These are phyloP conservation scores for Campoletis raptor DNA, from an alignment of 2,888 invertebrate species.

Conservation along the genomic window DNA sequence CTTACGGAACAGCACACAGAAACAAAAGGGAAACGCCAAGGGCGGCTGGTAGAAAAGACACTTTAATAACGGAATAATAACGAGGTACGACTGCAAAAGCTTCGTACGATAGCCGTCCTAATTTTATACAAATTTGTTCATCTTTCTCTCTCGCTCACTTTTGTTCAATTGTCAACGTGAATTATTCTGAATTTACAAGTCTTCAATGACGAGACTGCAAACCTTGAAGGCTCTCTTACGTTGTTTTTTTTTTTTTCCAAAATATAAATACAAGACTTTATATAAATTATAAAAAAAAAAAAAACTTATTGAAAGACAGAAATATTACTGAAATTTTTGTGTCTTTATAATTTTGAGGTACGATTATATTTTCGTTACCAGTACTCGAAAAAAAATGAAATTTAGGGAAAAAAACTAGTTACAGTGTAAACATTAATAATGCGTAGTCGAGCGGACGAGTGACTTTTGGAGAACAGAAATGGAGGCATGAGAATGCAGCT, in stretches of 20 bases:
- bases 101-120: conserved; percentile 15
- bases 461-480: conserved; percentile 11
- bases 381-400: background rate
- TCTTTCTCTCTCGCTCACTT: background rate
- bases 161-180: background rate
- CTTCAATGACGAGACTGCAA: background rate
- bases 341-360: background rate
- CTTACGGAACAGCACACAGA: conserved; percentile 21
- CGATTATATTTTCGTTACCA: background rate
- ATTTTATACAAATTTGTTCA: conserved; percentile 43
- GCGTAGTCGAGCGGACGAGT: background rate
- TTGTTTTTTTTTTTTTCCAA: background rate
- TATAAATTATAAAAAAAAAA: background rate
- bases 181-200: conserved; percentile 8
- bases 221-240: background rate
- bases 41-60: conserved; percentile 25
- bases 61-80: conserved; percentile 52
- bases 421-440: background rate
- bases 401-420: background rate
- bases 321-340: background rate
- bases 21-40: conserved; percentile 49
- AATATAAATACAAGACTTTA: background rate
- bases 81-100: conserved; percentile 15
- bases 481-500: conserved; percentile 29
- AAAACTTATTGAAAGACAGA: background rate